phyloP scores from a whole-genome alignment of 1,140 invertebrate species.

The Hormaphis cornu region DNA sequence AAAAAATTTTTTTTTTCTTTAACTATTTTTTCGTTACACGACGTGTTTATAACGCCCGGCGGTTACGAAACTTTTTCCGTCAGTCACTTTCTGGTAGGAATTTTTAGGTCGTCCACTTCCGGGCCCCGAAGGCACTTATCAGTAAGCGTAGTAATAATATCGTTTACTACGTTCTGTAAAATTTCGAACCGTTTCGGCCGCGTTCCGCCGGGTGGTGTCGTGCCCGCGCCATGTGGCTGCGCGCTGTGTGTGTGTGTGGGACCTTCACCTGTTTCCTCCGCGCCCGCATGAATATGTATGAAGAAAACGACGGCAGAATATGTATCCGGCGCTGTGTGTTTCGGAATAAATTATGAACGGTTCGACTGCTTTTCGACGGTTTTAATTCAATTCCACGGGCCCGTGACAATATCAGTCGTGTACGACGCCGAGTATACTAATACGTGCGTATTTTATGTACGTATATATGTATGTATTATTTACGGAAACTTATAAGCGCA shows the following conservation, averaged over 20 bases:
- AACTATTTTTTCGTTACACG: no score
- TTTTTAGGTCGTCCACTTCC: no score
- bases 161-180: no score
- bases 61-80: no score
- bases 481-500: neutral
- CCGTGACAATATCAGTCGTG: constrained; percentile 26
- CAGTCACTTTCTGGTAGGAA: no score
- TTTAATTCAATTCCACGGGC: constrained; percentile 31
- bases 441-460: neutral
- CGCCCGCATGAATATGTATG: constrained; percentile 30
- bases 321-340: constrained; percentile 31
- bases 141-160: no score
- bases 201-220: constrained; percentile 21
- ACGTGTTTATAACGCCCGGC: no score
- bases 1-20: no score
- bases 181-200: neutral
- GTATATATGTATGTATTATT: neutral
- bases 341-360: constrained; percentile 32
- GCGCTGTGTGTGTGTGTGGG: constrained; percentile 4
- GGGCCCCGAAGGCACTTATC: no score
- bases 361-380: constrained; percentile 31
- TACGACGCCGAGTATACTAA: no score
- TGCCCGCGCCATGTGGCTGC: constrained; percentile 22
- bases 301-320: constrained; percentile 31
- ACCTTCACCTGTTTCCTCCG: constrained; percentile 31